Percentiles rank a stretch among this genome's conserved stretches.
These are phyloP conservation scores for Microcaecilia unicolor DNA, from an alignment of 2,797 vertebrate genomes.

Conservation along the genomic window DNA sequence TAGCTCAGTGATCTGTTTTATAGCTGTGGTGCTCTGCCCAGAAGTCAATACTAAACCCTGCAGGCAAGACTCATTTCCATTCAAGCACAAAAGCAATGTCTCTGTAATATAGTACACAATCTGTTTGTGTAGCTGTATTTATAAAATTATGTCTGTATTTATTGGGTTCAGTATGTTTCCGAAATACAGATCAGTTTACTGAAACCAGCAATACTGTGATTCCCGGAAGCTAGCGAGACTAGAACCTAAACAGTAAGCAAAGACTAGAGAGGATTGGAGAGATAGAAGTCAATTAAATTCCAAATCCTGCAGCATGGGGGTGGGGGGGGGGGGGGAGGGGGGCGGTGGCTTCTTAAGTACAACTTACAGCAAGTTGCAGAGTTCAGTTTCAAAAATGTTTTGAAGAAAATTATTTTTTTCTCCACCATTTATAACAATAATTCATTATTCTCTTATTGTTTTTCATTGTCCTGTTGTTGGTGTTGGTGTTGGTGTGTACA, in stretches of 20 bases:
- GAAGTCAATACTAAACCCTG: constrained; percentile 31
- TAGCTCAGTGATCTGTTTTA: constrained; percentile 35
- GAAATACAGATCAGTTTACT: constrained; percentile 10
- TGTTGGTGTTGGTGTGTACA: too few species aligned
- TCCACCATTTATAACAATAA: too few species aligned
- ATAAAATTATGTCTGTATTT: too few species aligned
- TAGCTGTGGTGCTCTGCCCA: constrained; percentile 13
- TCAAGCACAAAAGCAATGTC: constrained; percentile 16
- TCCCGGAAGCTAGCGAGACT: constrained; percentile 22
- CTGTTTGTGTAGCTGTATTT: not conserved
- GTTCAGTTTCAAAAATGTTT: not conserved
- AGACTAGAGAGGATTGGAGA: constrained; percentile 27
- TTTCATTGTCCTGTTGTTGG: too few species aligned
- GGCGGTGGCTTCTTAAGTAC: not conserved
- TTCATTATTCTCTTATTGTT: too few species aligned
- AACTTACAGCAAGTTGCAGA: not conserved
- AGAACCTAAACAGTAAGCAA: constrained; percentile 17
- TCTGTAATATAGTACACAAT: not conserved
- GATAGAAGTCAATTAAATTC: constrained; percentile 17
- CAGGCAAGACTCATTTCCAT: constrained; percentile 21
- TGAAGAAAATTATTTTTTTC: too few species aligned
- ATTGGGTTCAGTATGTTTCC: too few species aligned
- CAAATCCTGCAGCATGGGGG: constrained; percentile 4
- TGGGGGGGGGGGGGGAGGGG: too few species aligned
- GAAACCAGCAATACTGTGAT: constrained; percentile 21